These are phyloP conservation scores for Promerops cafer DNA, from an alignment of 2,113 vertebrate species.

Conservation along the genomic window DNA sequence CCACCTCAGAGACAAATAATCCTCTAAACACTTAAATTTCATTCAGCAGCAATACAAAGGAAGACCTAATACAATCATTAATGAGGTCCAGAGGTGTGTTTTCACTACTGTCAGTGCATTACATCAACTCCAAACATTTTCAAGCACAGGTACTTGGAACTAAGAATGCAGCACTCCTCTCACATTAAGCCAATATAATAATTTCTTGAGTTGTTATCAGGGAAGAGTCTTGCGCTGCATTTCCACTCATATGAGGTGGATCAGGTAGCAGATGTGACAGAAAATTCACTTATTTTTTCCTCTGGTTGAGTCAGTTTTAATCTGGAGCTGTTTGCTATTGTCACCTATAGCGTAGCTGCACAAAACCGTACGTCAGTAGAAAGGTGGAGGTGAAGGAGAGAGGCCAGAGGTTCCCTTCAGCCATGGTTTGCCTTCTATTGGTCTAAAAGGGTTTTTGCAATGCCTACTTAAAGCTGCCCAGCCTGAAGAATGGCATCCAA, in stretches of 20 bases:
- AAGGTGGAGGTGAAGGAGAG: background rate
- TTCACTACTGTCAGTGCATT: background rate
- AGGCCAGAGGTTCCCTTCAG: background rate
- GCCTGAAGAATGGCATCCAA: background rate
- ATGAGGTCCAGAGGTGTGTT: background rate
- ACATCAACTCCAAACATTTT: background rate
- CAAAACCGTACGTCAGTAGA: fast-evolving
- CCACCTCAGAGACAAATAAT: background rate
- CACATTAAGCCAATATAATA: background rate
- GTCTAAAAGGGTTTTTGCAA: background rate
- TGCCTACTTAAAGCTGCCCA: background rate
- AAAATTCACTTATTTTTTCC: background rate
- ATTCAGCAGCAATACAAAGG: background rate
- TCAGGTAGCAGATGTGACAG: background rate
- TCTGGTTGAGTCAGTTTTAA: background rate
- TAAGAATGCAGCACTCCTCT: background rate
- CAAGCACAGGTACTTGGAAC: background rate
- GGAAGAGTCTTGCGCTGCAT: background rate
- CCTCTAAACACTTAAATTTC: background rate
- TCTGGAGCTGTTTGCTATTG: background rate
- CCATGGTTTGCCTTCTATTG: background rate
- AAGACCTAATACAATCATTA: background rate
- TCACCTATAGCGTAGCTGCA: background rate
- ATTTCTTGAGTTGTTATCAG: background rate
- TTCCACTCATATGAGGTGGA: background rate